Evolutionary conservation across 2,797 vertebrate species (phyloP).

Genomic region (Poecilia wingei): DNA sequence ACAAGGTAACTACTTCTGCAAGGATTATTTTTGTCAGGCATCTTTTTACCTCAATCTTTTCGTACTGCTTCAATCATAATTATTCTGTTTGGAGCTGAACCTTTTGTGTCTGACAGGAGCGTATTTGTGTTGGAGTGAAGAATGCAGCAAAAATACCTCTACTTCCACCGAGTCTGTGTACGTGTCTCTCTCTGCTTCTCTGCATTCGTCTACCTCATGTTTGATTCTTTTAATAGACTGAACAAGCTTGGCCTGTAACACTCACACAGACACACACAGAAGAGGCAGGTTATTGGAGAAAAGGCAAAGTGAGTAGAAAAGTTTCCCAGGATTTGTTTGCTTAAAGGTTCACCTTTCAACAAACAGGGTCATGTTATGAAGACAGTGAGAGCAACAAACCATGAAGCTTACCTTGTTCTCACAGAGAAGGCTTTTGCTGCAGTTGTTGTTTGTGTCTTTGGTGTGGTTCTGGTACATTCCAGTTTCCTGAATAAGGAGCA

Average conservation of each 20-base stretch:
- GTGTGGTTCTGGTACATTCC: slow-evolving; percentile 80
- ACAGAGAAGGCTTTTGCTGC: slow-evolving; percentile 71
- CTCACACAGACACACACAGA: slow-evolving; percentile 38
- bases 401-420: slow-evolving; percentile 76
- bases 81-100: neutral
- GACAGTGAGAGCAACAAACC: slow-evolving; percentile 36
- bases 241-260: slow-evolving; percentile 79
- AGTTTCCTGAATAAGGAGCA: slow-evolving; percentile 53
- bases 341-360: neutral
- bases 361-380: neutral
- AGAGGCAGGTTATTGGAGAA: slow-evolving; percentile 7
- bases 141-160: slow-evolving; percentile 70
- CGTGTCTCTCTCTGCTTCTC: slow-evolving; percentile 76
- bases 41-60: neutral
- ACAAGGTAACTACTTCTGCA: neutral
- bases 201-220: slow-evolving; percentile 79
- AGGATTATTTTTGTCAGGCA: neutral
- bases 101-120: neutral
- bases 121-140: neutral
- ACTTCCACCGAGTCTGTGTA: slow-evolving; percentile 68
- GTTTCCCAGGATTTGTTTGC: slow-evolving; percentile 4
- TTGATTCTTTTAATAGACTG: slow-evolving; percentile 84
- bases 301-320: slow-evolving; percentile 10
- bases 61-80: neutral
- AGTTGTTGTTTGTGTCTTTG: slow-evolving; percentile 78